Evolutionary conservation across 2,797 vertebrate genomes (phyloP).

Genomic region (Scomberomorus guttatus): DNA sequence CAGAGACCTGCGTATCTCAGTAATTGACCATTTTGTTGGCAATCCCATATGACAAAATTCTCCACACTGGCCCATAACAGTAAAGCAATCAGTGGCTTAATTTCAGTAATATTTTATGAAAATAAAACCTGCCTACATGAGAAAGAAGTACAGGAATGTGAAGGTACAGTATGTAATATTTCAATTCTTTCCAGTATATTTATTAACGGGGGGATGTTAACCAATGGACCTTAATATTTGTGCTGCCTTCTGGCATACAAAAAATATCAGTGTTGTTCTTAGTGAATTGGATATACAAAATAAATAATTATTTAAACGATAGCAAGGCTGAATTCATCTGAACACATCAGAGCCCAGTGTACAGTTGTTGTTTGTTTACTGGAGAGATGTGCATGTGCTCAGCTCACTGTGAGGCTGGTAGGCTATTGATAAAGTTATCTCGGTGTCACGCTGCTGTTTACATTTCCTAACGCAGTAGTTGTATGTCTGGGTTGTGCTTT

Average conservation of each 20-base stretch:
- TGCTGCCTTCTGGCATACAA: background rate
- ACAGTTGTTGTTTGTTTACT: constrained; percentile 11
- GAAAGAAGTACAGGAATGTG: constrained; percentile 4
- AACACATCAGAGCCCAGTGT: constrained; percentile 3
- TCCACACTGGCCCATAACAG: constrained; percentile 46
- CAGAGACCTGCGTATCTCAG: constrained; percentile 70
- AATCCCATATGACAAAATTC: constrained; percentile 53
- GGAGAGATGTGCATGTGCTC: constrained; percentile 9
- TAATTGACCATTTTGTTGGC: constrained; percentile 81
- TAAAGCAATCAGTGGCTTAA: constrained; percentile 52
- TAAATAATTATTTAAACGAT: constrained; percentile 13
- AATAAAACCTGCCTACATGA: constrained; percentile 34
- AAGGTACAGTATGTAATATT: background rate
- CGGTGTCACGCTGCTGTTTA: constrained; percentile 35
- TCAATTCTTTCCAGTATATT: background rate
- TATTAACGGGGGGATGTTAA: constrained; percentile 4
- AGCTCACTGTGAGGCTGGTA: constrained; percentile 18
- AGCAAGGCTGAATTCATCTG: constrained; percentile 11
- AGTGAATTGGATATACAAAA: constrained; percentile 4
- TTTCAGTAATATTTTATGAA: constrained; percentile 48
- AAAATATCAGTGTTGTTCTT: constrained; percentile 7
- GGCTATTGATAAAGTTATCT: constrained; percentile 42
- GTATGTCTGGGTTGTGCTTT: constrained; percentile 8
- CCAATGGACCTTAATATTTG: background rate
- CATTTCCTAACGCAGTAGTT: constrained; percentile 23